Evolutionary conservation across 1,140 invertebrate species (phyloP), one percentile per base, ranked within the genome.

Genomic region (Drosophila eugracilis): DNA sequence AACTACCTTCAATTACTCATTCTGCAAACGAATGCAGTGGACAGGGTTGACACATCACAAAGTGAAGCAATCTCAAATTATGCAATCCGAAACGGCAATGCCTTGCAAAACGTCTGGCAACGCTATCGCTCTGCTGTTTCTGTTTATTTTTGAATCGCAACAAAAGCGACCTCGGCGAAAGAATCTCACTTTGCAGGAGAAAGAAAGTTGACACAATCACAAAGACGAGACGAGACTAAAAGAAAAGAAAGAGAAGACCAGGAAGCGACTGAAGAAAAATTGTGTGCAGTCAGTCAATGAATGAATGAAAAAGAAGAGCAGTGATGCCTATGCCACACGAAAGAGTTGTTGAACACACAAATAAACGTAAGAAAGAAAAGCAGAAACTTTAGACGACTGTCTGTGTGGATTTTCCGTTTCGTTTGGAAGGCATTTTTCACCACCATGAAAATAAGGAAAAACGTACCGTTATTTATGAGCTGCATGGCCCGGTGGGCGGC

Each of bases 391-490:
- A 50, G 21, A 65, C 17, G 36, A 14, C 44, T 65, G 36, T 19
- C 44, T 65, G 24, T 17, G 32, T 67, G 55, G 65, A 85, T 84
- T 84, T 84, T 84, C 79, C 83, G 62, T 84, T 84, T 85, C 78
- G 75, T 77, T 78, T 49, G 45, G 37, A 41, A 48, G 63, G 22
- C 52, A 48, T 53, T 75, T 77, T 48, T 41, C 44, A 69, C 42
- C 30, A 53, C 36, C 28, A 75, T 62, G 75, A 79, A 78, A 79
- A 78, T 69, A 54, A 78, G 76, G 57, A 62, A 79, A 79, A 84
- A 71, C 75, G 58, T 72, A 75, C 73, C 80, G 75, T 84, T 84
- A 84, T 76, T 85, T 79, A 84, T 72, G 66, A 72, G 80, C 36
- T 39, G 17, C 70, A 53, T 42, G 30, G 30, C 34, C 17, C 9